Base-by-base conservation (phyloP, 2,888 invertebrate species). In the Copidosoma aretas region DNA sequence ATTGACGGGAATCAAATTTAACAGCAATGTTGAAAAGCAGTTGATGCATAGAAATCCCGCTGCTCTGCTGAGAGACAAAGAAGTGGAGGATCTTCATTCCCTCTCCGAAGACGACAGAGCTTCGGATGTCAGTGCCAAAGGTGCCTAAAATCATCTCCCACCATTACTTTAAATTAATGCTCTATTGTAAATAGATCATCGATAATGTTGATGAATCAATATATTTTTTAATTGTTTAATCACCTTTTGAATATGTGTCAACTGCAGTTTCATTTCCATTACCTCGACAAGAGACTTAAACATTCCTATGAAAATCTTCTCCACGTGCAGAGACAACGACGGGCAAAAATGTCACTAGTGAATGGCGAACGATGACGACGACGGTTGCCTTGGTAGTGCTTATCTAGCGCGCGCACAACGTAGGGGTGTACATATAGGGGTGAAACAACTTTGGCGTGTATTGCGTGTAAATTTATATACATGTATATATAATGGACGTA, bases 1-100 rank as follows among this genome's bases (percentile, higher is more conserved):
- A 57, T 69, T 81, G 19, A 66, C 74, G 46, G 81, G 81, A 4
- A 14, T 77, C 0, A n/a, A 70, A 12, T 73, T 81, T 19, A 71
- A 76, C 15, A 57, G 32, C 1, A 66, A 1, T 19, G 46, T 51
- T 46, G 70, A 70, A 56, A 14, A 25, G 21, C 22, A 66, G 32
- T 39, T 72, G 14, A 65, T 70, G 61, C 52, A 58, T 21, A 39
- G 70, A 63, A 46, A 46, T 41, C 56, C 70, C 12, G 32, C 24
- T 17, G 72, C 72, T 10, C 53, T 72, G 17, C 19, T 61, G n/a
- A 56, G 72, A 65, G 72, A 72, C 19, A 24, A 60, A 56, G 14
- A 10, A 12, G 17, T 57, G 1, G 51, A 68, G 12, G 67, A 70
- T 1, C 41, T 21, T 8, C 24, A 14, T 41, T 69, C 66, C 46